phyloP scores from a whole-genome alignment of 2,797 vertebrate species.

The Parotocinclus haroldoi region DNA sequence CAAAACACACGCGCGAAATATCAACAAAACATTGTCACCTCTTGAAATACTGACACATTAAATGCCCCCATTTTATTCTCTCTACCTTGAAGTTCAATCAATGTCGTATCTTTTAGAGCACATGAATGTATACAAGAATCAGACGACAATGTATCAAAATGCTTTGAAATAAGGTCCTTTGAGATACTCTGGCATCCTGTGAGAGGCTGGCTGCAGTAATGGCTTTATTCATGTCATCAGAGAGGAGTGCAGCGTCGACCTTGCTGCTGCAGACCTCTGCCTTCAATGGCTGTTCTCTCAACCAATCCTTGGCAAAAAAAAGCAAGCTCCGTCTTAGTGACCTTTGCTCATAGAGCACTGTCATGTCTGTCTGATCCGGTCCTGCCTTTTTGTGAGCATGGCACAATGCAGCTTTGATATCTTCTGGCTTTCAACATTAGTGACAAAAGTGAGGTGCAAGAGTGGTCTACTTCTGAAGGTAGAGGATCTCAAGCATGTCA shows the following conservation, averaged over 20 bases:
- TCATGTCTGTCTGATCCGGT: constrained; percentile 32
- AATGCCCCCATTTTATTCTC: not conserved
- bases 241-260: constrained; percentile 33
- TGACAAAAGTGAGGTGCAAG: not conserved
- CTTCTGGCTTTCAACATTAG: constrained; percentile 7
- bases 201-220: constrained; percentile 25
- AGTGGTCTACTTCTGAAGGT: not conserved
- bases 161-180: constrained; percentile 8
- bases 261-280: constrained; percentile 52
- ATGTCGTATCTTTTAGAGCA: not conserved
- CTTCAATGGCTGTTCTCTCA: constrained; percentile 33
- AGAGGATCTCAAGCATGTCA: constrained; percentile 1
- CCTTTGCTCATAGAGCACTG: constrained; percentile 27
- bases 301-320: constrained; percentile 40
- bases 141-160: constrained; percentile 11
- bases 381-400: constrained; percentile 19
- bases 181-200: constrained; percentile 32
- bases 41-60: not conserved
- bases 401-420: constrained; percentile 32
- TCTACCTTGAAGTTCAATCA: constrained; percentile 5
- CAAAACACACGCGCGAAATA: not conserved
- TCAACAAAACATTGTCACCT: not conserved
- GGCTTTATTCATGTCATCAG: constrained; percentile 41
- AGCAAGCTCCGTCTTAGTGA: constrained; percentile 13
- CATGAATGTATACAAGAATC: not conserved